Percentiles rank a stretch among this genome's conserved stretches.
These are phyloP conservation scores for Rhyacichthys aspro DNA, from an alignment of 2,797 vertebrate species.

Conservation along the genomic window DNA sequence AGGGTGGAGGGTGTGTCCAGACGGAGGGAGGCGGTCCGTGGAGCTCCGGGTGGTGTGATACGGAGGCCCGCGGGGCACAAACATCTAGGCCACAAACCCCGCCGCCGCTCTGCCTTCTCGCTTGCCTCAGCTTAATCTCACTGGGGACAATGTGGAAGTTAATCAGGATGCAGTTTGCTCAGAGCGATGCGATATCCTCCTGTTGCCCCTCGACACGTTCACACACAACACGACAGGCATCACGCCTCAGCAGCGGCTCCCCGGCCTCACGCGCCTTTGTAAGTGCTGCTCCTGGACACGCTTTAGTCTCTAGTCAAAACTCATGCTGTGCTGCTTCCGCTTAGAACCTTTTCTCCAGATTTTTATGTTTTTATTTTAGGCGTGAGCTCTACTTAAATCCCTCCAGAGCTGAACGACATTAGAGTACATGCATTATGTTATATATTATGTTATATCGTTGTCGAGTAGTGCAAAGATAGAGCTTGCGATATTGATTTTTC, in stretches of 20 bases:
- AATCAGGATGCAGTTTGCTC: constrained; percentile 67
- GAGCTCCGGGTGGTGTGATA: constrained; percentile 86
- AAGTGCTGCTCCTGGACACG: constrained; percentile 45
- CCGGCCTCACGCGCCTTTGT: constrained; percentile 44
- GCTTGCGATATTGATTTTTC: background rate
- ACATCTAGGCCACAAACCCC: constrained; percentile 64
- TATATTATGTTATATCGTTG: too few species aligned
- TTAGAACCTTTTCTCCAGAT: too few species aligned
- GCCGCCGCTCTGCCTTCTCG: constrained; percentile 57
- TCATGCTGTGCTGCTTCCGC: constrained; percentile 6
- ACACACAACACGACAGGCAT: constrained; percentile 19
- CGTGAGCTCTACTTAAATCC: too few species aligned
- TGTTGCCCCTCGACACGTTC: constrained; percentile 17
- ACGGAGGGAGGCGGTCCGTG: constrained; percentile 69
- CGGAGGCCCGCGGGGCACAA: constrained; percentile 81
- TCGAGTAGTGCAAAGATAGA: too few species aligned
- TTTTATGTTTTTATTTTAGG: too few species aligned
- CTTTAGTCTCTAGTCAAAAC: constrained; percentile 35
- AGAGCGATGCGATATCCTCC: constrained; percentile 69
- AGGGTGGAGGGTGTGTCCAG: constrained; percentile 66
- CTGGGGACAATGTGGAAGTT: constrained; percentile 65
- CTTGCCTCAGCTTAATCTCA: constrained; percentile 84
- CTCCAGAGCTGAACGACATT: too few species aligned
- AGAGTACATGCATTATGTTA: too few species aligned
- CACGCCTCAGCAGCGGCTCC: constrained; percentile 30